Conservation (phyloP, 2,888 invertebrate species). For the Choristoneura rosaceana region DNA sequence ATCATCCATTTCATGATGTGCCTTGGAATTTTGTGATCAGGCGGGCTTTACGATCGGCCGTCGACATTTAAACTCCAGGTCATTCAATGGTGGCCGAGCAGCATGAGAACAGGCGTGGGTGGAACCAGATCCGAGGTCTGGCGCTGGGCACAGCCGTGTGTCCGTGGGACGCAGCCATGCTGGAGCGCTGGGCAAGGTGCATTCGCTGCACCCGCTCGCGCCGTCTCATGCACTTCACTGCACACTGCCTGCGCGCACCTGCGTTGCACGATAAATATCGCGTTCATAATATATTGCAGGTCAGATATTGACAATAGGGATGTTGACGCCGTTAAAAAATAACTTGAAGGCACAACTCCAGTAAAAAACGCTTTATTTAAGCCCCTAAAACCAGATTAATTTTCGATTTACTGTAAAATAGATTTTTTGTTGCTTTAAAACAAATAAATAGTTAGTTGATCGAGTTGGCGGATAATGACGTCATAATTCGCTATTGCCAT, state of each 20-base stretch:
- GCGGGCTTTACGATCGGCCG: too few relatives aligned
- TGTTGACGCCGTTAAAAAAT: too few relatives aligned
- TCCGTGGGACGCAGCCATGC: constrained; percentile 72
- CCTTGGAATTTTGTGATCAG: too few relatives aligned
- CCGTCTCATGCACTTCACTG: constrained; percentile 69
- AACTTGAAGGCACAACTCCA: too few relatives aligned
- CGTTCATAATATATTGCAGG: constrained; percentile 75
- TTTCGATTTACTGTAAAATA: too few relatives aligned
- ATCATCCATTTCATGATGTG: too few relatives aligned
- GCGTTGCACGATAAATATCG: constrained; percentile 72
- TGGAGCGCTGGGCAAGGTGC: constrained; percentile 75
- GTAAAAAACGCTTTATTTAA: too few relatives aligned
- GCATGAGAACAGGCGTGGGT: constrained; percentile 63
- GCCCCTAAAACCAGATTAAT: too few relatives aligned
- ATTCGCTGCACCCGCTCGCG: constrained; percentile 63
- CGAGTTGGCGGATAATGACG: too few relatives aligned
- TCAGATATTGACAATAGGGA: constrained; percentile 46
- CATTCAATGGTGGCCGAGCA: constrained; percentile 80
- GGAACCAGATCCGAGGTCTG: constrained; percentile 67
- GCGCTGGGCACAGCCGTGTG: constrained; percentile 67
- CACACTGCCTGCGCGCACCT: constrained; percentile 74
- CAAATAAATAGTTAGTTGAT: too few relatives aligned
- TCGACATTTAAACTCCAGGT: constrained; percentile 53
- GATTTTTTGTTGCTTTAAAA: too few relatives aligned
- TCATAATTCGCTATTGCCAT: too few relatives aligned